These are phyloP conservation scores for Sinohyriopsis cumingii DNA, from an alignment of 2,888 invertebrate genomes.

Conservation along the genomic window DNA sequence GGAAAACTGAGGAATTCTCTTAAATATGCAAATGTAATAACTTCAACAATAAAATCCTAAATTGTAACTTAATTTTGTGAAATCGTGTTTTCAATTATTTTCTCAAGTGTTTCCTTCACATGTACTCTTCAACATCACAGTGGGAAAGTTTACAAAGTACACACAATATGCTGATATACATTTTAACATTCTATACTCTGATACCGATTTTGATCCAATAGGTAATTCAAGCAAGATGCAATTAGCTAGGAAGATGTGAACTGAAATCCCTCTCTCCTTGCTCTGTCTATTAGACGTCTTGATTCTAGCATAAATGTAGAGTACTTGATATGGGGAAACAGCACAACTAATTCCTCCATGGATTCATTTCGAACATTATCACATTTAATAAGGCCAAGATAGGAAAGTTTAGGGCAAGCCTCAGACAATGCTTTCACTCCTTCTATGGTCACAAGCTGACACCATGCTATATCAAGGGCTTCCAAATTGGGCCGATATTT, in stretches of 20 bases:
- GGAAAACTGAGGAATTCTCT: no score
- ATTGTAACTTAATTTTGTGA: no score
- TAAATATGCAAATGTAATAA: no score
- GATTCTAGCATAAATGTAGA: slow-evolving; percentile 63
- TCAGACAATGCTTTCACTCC: slow-evolving; percentile 52
- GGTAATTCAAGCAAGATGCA: no score
- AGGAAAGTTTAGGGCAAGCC: slow-evolving; percentile 46
- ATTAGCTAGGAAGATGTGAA: slow-evolving; percentile 7
- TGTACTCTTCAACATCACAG: no score
- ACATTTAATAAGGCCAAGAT: slow-evolving; percentile 62
- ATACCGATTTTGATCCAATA: no score
- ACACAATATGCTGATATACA: no score
- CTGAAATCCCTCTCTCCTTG: slow-evolving; percentile 37
- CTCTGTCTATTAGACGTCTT: slow-evolving; percentile 46
- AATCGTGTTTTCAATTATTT: no score
- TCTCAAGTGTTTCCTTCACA: no score
- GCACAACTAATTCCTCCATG: slow-evolving; percentile 46
- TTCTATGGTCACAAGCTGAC: slow-evolving; percentile 52
- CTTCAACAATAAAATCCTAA: no score
- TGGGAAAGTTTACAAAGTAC: no score
- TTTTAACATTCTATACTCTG: no score
- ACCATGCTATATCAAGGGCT: slow-evolving; percentile 63
- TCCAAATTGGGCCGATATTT: slow-evolving; percentile 46
- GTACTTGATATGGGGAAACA: slow-evolving; percentile 54
- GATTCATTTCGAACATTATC: slow-evolving; percentile 53